Conservation (phyloP, 2,888 invertebrate genomes). For the Pyralis farinalis region DNA sequence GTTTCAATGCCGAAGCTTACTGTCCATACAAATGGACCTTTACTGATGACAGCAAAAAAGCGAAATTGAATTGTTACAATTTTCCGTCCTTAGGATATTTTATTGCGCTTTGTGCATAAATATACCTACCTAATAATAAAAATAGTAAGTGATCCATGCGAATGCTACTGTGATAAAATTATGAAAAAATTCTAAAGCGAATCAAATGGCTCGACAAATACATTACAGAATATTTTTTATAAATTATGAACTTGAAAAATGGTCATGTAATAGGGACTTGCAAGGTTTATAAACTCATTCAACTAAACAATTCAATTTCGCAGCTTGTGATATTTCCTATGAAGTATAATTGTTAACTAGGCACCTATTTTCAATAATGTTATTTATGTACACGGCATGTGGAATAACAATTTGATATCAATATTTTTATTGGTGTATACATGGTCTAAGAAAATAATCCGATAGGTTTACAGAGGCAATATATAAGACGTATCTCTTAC, state of each 20-base stretch:
- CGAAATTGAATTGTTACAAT: constrained; percentile 79
- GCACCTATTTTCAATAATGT: too few species aligned
- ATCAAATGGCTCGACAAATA: constrained; percentile 30
- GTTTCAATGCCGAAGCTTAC: constrained; percentile 63
- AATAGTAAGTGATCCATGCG: constrained; percentile 59
- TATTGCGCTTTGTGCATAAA: constrained; percentile 61
- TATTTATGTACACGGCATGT: too few species aligned
- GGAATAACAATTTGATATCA: too few species aligned
- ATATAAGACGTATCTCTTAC: too few species aligned
- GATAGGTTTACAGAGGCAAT: too few species aligned
- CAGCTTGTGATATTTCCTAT: constrained; percentile 15
- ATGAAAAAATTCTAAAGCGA: constrained; percentile 48
- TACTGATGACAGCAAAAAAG: constrained; percentile 71
- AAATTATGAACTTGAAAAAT: constrained; percentile 11
- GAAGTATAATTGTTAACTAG: background rate
- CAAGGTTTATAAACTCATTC: constrained; percentile 4
- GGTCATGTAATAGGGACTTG: background rate
- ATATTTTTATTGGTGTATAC: too few species aligned
- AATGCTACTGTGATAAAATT: constrained; percentile 66
- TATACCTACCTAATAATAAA: constrained; percentile 29
- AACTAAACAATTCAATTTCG: constrained; percentile 63
- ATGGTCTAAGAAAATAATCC: too few species aligned
- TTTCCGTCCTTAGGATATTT: constrained; percentile 69
- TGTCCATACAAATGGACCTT: constrained; percentile 56
- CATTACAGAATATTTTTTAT: constrained; percentile 14